Percentiles rank a stretch among this genome's conserved stretches.
Conservation (phyloP, 2,797 vertebrate species). For the Coccyzus lansbergi region DNA sequence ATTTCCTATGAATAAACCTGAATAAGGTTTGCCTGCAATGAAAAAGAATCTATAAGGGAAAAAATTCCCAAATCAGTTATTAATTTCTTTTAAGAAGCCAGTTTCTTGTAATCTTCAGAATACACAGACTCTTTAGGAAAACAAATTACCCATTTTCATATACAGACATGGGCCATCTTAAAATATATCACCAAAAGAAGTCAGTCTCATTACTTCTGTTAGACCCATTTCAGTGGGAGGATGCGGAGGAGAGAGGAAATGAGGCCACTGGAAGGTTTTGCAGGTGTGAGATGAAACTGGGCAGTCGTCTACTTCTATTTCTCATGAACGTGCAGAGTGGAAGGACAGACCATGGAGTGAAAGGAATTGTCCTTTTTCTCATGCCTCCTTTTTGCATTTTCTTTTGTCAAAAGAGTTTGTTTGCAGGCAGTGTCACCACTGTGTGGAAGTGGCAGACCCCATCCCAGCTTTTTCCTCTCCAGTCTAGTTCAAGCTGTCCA, state of each 20-base stretch:
- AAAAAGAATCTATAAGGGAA: not conserved
- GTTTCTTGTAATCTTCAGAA: not conserved
- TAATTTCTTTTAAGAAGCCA: not conserved
- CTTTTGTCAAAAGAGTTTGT: not conserved
- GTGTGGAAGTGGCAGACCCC: not conserved
- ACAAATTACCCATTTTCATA: not conserved
- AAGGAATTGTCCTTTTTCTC: not conserved
- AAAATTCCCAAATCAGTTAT: not conserved
- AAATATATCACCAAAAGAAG: not conserved
- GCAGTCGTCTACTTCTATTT: not conserved
- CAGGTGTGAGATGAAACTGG: conserved; percentile 25
- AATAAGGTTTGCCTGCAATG: not conserved
- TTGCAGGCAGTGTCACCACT: not conserved
- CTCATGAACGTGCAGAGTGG: not conserved
- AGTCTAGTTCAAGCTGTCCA: not conserved
- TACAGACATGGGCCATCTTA: not conserved
- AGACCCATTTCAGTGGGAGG: conserved; percentile 18
- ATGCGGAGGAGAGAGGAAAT: conserved; percentile 45
- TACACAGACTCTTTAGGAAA: not conserved
- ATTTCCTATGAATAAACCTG: not conserved
- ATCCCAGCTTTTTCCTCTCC: not conserved
- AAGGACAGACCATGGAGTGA: rapidly evolving
- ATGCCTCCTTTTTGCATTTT: not conserved
- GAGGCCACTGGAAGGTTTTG: conserved; percentile 16
- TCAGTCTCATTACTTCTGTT: not conserved